phyloP scores from a whole-genome alignment of 2,797 vertebrate species.

The Myotis findleyi region DNA sequence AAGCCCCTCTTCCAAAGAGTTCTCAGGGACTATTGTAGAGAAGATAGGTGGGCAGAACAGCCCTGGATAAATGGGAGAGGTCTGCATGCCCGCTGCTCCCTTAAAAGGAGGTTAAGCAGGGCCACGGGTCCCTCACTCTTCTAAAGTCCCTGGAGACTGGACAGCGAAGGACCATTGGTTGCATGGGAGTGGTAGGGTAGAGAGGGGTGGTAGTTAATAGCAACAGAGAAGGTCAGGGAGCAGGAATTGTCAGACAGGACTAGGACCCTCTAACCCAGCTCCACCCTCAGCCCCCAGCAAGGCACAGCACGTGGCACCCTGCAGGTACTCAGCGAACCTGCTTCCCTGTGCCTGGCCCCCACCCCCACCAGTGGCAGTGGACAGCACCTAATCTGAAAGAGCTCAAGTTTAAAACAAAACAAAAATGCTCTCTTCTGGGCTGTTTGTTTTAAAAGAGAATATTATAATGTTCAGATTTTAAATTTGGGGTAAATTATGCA shows the following conservation, averaged over 20 bases:
- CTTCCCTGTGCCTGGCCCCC: not conserved
- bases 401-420: not conserved
- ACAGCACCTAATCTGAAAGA: not conserved
- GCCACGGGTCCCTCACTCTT: not conserved
- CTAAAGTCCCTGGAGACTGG: not conserved
- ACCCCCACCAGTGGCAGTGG: not conserved
- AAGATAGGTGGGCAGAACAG: not conserved
- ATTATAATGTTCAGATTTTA: not conserved
- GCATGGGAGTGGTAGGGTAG: accelerated
- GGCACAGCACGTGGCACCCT: no score
- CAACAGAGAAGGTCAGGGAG: not conserved
- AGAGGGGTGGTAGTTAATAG: not conserved
- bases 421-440: not conserved
- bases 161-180: not conserved
- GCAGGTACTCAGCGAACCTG: not conserved
- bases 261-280: not conserved
- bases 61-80: not conserved
- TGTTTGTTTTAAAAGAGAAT: conserved; percentile 23
- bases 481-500: not conserved
- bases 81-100: not conserved
- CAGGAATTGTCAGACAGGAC: not conserved
- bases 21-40: not conserved
- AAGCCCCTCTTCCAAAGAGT: not conserved
- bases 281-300: not conserved
- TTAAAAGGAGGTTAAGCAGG: not conserved